phyloP scores from a whole-genome alignment of 1,140 invertebrate genomes.

The Drosophila subpulchrella region DNA sequence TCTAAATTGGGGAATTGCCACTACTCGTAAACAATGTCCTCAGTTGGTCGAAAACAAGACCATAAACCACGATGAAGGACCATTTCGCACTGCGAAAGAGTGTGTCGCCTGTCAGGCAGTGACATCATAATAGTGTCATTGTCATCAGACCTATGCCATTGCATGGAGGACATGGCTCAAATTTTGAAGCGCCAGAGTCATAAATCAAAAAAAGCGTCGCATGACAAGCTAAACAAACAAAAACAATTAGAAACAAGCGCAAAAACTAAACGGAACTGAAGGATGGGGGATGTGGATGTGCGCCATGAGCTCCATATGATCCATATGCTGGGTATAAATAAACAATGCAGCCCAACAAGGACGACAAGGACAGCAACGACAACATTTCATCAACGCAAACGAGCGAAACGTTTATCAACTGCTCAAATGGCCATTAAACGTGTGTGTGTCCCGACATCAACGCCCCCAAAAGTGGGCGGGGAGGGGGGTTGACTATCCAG shows the following conservation, averaged over 20 bases:
- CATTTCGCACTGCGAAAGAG: conserved; percentile 47
- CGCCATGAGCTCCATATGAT: conserved; percentile 12
- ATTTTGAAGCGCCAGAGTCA: conserved; percentile 19
- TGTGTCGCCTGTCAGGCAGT: conserved; percentile 69
- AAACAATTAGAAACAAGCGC: conserved; percentile 80
- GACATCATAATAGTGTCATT: conserved; percentile 82
- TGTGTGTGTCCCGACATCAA: conserved; percentile 62
- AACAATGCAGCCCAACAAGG: conserved; percentile 64
- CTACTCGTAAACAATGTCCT: conserved; percentile 21
- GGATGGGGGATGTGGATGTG: conserved; percentile 17
- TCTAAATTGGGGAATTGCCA: background rate
- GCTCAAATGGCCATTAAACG: conserved; percentile 84
- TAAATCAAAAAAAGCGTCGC: conserved; percentile 66
- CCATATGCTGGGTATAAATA: conserved; percentile 77
- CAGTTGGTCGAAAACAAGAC: conserved; percentile 21
- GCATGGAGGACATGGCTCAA: conserved; percentile 18
- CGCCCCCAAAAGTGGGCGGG: conserved; percentile 11
- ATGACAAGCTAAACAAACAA: conserved; percentile 68
- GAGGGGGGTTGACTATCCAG: background rate
- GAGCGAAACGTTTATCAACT: conserved; percentile 84
- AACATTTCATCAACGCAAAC: conserved; percentile 83
- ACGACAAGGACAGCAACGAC: conserved; percentile 49
- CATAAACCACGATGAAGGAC: conserved; percentile 3
- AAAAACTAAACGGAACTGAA: conserved; percentile 66
- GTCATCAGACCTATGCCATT: conserved; percentile 54